Percentiles rank a stretch among this genome's conserved stretches.
phyloP scores from a whole-genome alignment of 2,113 vertebrate genomes.

The Melospiza melodia region DNA sequence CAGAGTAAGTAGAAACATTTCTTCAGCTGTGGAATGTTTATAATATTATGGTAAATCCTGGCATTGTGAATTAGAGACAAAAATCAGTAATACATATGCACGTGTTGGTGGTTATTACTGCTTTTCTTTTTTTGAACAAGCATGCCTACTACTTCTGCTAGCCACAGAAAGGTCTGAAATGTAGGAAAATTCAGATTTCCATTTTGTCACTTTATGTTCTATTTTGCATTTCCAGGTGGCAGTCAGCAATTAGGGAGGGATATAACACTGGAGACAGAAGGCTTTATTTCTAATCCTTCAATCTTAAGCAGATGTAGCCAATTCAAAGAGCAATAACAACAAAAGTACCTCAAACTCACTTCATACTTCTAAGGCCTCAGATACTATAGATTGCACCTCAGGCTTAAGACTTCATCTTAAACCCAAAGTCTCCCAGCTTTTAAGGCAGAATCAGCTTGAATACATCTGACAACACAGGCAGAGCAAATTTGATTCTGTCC shows the following conservation, averaged over 20 bases:
- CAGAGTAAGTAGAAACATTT: not conserved
- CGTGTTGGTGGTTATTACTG: fast-evolving
- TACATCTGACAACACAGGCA: not conserved
- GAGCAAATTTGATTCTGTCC: not conserved
- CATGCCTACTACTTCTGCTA: not conserved
- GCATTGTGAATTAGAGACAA: not conserved
- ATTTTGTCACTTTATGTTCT: not conserved
- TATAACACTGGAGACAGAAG: not conserved
- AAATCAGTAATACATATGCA: not conserved
- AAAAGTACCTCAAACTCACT: not conserved
- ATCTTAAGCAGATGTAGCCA: not conserved
- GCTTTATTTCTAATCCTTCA: not conserved
- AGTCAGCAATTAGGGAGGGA: not conserved
- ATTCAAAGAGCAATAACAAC: not conserved
- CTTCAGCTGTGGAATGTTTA: not conserved
- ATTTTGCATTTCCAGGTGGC: not conserved
- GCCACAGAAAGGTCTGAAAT: not conserved
- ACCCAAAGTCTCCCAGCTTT: not conserved
- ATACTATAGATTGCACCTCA: not conserved
- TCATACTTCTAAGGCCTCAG: not conserved
- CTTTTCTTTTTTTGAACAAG: not conserved
- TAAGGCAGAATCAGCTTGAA: not conserved
- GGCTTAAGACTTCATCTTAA: not conserved
- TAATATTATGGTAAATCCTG: not conserved
- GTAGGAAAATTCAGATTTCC: not conserved